Percentiles rank a stretch among this genome's conserved stretches.
These are phyloP conservation scores for Tenthredo livida DNA, from an alignment of 2,888 invertebrate species.

Conservation along the genomic window DNA sequence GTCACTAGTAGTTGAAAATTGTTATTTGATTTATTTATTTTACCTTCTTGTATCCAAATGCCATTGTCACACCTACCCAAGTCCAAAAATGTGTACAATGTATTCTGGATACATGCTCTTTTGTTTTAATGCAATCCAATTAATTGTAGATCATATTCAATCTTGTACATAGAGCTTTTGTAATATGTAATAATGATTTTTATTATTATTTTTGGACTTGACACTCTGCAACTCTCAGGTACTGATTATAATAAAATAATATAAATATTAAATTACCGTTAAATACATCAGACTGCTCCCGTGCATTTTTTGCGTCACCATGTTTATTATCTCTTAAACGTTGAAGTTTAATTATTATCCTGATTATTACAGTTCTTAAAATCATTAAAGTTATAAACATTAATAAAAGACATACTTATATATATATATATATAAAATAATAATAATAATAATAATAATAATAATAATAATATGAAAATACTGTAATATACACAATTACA, in stretches of 20 bases:
- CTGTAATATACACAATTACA: constrained; percentile 53
- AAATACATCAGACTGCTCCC: constrained; percentile 57
- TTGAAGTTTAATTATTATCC: constrained; percentile 54
- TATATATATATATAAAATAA: not conserved
- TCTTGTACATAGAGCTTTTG: constrained; percentile 51
- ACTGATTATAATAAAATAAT: constrained; percentile 54
- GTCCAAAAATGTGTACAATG: constrained; percentile 38
- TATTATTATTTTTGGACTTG: not conserved
- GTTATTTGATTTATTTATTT: not conserved
- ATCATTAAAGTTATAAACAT: constrained; percentile 48
- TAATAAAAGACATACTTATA: constrained; percentile 40
- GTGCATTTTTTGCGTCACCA: constrained; percentile 60
- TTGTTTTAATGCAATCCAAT: not conserved
- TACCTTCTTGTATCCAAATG: constrained; percentile 18
- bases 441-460: not conserved
- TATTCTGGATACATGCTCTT: not conserved
- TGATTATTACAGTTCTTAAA: constrained; percentile 53
- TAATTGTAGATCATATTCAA: constrained; percentile 6
- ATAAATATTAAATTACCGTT: constrained; percentile 57
- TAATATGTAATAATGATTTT: constrained; percentile 14
- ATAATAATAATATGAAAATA: constrained; percentile 31
- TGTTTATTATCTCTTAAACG: constrained; percentile 54
- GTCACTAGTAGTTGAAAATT: not conserved
- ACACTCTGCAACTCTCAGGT: constrained; percentile 37
- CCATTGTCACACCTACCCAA: constrained; percentile 2